Base-by-base conservation (phyloP, 2,113 vertebrate species). In the Rhea americana region DNA sequence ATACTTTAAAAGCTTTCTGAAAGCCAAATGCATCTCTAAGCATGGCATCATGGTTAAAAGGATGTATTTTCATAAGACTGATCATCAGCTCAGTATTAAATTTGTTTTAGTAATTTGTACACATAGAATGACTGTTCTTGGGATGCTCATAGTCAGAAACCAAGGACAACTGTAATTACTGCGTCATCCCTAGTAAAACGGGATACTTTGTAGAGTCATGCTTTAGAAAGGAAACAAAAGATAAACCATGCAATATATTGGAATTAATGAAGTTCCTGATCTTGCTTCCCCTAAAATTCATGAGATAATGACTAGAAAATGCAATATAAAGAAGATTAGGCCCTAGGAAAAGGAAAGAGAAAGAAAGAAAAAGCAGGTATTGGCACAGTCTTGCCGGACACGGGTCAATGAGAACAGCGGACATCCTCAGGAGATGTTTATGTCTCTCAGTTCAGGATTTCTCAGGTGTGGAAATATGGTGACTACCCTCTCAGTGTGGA, bases 171-270 rank as follows among this genome's bases (percentile, higher is more conserved):
- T 32, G 11, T 47, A 41, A 10, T 59, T 62, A 66, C 4, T 13
- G 7, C 25, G 12, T 68, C 75, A 62, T 25, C 11, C 17, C 13
- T 22, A 41, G 24, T 9, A 81, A 13, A 21, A 1, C 0, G 18
- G 0, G 50, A 14, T 55, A 73, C 24, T 7, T 10, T 71, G 17
- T 41, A 50, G 35, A 73, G 25, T 26, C 26, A 5, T 10, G 48
- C 4, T 90, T 88, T 51, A 59, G 68, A 81, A 78, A 5, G 24
- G 39, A 90, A 73, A 35, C 20, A 77, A n/a, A 91, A 85, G 11
- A 30, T 24, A 30, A 81, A 22, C 45, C 61, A 21, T 26, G 25
- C 35, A 90, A 50, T 4, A 63, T 25, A 32, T 77, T 48, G 62
- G 25, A 77, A 32, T 47, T 73, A 19, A 1, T 61, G 13, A 66